Base-by-base conservation (phyloP, 1,140 invertebrate species). In the Drosophila miranda region DNA sequence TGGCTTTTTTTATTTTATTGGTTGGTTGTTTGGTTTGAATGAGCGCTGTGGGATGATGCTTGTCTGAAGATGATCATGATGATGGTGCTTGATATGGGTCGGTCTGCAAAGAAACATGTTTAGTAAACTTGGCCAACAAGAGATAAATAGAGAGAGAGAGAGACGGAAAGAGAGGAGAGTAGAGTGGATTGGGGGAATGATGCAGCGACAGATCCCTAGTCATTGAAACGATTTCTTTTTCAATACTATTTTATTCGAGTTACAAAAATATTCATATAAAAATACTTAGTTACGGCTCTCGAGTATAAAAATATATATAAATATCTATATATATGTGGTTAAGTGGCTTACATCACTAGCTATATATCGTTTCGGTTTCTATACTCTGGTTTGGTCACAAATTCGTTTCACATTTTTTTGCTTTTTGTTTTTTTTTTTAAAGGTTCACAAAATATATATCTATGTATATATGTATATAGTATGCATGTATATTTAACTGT, bases 181-280 rank as follows among this genome's bases (percentile, higher is more conserved):
- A 11, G 34, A 5, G 13, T 30, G 34, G 45, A 23, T 13, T 42
- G 46, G 28, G 8, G 42, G 34, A 51, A 53, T 61, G 34, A 38
- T 38, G 3, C 4, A 13, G 4, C 1, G 34, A 38, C 34, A 11
- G 30, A 3, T 4, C 45, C 50, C 45, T 64, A 51, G 41, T 23
- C 41, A 66, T 58, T 57, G 58, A 76, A 75, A 84, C 76, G 73
- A 59, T 49, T 86, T 62, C 44, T 74, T 86, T 76, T 67, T 67
- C 75, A 50, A 74, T 81, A 63, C 64, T 73, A 70, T 64, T 86
- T 86, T 86, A 87, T 86, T 86, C 52, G 44, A 81, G 71, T 82
- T 86, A 87, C 82, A 86, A 86, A 86, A 86, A 86, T 86, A 86
- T 79, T 61, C 49, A 28, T 74, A 70, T 81, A 82, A 81, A 81